Percentiles rank a stretch among this genome's conserved stretches.
These are phyloP conservation scores for Chloroceryle aenea DNA, from an alignment of 2,113 vertebrate genomes.

Conservation along the genomic window DNA sequence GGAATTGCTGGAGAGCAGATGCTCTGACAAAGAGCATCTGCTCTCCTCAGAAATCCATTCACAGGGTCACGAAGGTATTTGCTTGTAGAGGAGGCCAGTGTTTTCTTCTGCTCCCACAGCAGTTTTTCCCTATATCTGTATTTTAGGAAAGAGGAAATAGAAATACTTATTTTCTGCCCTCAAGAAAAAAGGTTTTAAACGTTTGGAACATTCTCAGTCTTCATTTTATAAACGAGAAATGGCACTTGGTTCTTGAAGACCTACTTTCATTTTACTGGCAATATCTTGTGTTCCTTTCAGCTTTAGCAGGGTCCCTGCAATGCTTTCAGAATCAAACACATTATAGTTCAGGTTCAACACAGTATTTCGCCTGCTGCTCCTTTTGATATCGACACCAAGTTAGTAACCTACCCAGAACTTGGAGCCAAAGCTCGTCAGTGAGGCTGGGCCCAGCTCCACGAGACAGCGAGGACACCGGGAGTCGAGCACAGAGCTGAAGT, in stretches of 20 bases:
- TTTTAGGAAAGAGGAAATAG: background rate
- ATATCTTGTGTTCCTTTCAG: background rate
- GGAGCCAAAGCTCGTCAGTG: background rate
- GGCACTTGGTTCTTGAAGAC: background rate
- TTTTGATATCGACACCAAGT: background rate
- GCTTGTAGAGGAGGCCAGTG: background rate
- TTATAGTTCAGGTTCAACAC: background rate
- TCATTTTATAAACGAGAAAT: background rate
- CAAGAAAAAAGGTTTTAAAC: background rate
- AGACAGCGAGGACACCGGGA: background rate
- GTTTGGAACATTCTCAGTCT: background rate
- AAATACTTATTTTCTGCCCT: background rate
- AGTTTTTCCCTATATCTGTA: background rate
- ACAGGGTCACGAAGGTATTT: background rate
- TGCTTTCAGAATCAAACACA: background rate
- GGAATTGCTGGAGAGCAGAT: background rate
- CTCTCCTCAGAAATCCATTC: constrained; percentile 10
- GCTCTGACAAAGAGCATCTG: background rate
- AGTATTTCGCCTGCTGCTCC: background rate
- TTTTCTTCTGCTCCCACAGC: constrained; percentile 1
- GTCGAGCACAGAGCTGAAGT: background rate
- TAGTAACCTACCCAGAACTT: background rate
- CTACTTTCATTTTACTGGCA: background rate
- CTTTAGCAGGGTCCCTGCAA: background rate
- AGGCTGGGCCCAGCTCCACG: background rate